Evolutionary conservation across 2,888 invertebrate genomes (phyloP), one percentile per base, ranked within the genome.

Genomic region (Pilophorus perplexus): DNA sequence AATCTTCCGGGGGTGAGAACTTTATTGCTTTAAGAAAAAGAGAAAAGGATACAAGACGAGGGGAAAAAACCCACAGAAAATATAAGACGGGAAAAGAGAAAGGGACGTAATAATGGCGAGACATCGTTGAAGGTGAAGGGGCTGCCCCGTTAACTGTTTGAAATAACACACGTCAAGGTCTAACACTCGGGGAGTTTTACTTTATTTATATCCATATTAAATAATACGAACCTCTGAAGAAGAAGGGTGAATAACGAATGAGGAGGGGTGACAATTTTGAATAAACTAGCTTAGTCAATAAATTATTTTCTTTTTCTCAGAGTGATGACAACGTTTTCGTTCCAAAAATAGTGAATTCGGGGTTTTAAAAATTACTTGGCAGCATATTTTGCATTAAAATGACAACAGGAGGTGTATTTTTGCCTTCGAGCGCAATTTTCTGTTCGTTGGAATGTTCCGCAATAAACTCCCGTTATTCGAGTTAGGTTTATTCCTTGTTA

Each of bases 111-210:
- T 59, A 55, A 55, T 55, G 40, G 55, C 55, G 55, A 38, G 59
- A 59, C 42, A 42, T 20, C 42, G 59, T 59, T 33, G 22, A 8
- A n/a, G n/a, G 59, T 16, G 40, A 10, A 27, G n/a, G 40, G 42
- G 59, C 12, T 40, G 23, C n/a, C 25, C 42, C 10, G 59, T 59
- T 59, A 59, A 59, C 59, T 59, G 55, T 55, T 55, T 12, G 42
- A 59, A 59, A 59, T 59, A 59, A 59, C 59, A 59, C 59, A 59
- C 59, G 40, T 59, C 59, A 59, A 8, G 25, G 25, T 59, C 59
- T 40, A 22, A 55, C 20, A 40, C 23, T 55, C 55, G 2, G 25
- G 27, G 16, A n/a, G 40, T 38, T 16, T 22, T 59, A 27, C 42
- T 42, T 59, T 59, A 42, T 59, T 59, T 59, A 59, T 59, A 59